Conservation (phyloP, 2,888 invertebrate species). For the Chymomyza procnemis region DNA sequence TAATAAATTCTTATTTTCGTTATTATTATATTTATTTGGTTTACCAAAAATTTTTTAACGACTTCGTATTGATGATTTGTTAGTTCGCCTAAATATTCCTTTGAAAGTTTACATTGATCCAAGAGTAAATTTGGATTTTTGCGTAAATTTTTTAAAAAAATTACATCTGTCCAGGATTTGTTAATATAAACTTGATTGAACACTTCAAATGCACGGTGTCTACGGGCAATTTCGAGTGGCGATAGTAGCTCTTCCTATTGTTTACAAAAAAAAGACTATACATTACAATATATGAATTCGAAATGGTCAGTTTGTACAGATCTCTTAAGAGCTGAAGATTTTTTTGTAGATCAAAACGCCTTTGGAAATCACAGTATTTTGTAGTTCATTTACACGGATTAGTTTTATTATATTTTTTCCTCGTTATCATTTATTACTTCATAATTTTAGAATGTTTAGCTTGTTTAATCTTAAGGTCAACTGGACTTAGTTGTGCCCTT, state of each 20-base stretch:
- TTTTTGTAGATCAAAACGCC: too few species aligned
- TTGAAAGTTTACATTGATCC: conserved; percentile 60
- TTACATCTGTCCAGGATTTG: conserved; percentile 70
- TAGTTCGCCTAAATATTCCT: conserved; percentile 43
- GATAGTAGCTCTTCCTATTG: conserved; percentile 65
- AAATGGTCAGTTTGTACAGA: too few species aligned
- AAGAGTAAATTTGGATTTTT: conserved; percentile 61
- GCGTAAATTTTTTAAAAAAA: conserved; percentile 63
- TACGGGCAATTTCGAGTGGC: conserved; percentile 68
- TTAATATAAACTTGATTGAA: conserved; percentile 74
- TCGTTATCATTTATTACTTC: too few species aligned
- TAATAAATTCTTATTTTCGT: too few species aligned
- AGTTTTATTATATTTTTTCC: too few species aligned
- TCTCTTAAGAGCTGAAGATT: too few species aligned
- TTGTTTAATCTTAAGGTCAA: too few species aligned
- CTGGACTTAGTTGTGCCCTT: too few species aligned
- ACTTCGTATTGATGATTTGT: conserved; percentile 61
- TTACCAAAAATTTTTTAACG: conserved; percentile 61
- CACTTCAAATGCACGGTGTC: conserved; percentile 62
- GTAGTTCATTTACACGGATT: too few species aligned
- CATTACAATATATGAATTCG: too few species aligned
- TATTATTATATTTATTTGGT: background rate
- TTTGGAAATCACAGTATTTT: too few species aligned
- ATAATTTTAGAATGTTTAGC: too few species aligned
- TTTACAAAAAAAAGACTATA: background rate